These are phyloP conservation scores for Copsychus sechellarum DNA, from an alignment of 2,113 vertebrate genomes.

Conservation along the genomic window DNA sequence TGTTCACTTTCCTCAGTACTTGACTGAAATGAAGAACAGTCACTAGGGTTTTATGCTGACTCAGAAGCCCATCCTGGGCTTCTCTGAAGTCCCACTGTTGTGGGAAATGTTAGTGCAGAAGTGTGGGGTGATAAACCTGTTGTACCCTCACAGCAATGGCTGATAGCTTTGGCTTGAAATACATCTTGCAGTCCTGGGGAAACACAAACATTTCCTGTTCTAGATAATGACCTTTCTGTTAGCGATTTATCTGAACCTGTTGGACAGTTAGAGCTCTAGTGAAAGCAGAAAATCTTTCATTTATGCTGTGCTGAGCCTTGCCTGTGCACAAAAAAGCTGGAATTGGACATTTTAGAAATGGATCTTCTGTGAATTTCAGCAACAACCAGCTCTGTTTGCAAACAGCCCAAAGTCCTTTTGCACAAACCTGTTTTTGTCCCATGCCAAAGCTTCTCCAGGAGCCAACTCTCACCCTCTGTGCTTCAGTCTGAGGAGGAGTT, in stretches of 20 bases:
- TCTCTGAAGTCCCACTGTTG: background rate
- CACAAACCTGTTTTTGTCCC: background rate
- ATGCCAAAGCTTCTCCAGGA: background rate
- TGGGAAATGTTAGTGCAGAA: background rate
- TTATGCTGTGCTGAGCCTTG: background rate
- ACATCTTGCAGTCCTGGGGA: background rate
- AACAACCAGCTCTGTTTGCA: background rate
- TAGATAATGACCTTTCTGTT: background rate
- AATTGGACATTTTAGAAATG: background rate
- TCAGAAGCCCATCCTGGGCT: background rate
- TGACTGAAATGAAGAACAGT: background rate
- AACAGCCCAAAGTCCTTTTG: background rate
- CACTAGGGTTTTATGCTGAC: background rate
- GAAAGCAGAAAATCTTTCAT: background rate
- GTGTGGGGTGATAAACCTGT: background rate
- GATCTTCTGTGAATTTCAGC: background rate
- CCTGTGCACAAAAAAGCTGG: background rate
- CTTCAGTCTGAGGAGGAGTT: background rate
- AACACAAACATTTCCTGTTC: background rate
- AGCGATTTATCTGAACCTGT: background rate
- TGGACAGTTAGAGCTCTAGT: background rate
- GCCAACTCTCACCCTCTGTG: background rate
- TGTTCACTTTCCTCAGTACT: background rate
- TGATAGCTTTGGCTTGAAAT: background rate
- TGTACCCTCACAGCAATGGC: background rate